phyloP scores from a whole-genome alignment of 2,888 invertebrate species.

The Lamproptera curius region DNA sequence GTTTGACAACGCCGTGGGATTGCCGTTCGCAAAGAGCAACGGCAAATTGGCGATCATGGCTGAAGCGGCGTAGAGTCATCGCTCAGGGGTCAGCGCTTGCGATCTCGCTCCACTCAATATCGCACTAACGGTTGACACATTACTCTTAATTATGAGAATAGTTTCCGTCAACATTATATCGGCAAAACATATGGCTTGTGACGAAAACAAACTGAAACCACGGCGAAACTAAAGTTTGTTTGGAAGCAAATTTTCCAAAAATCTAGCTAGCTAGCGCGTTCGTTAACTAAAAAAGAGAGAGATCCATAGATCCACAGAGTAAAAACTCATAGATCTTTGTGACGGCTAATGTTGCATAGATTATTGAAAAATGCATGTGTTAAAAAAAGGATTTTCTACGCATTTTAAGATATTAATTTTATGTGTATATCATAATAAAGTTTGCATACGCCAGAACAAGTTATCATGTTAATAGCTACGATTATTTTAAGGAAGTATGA shows the following conservation, averaged over 20 bases:
- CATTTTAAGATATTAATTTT: too few species aligned
- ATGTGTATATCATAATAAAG: too few species aligned
- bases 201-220: slow-evolving; percentile 27
- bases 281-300: slow-evolving; percentile 60
- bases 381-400: too few species aligned
- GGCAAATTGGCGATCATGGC: slow-evolving; percentile 86
- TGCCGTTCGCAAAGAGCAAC: slow-evolving; percentile 83
- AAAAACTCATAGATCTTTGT: slow-evolving; percentile 23
- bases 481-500: too few species aligned
- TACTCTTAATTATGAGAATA: slow-evolving; percentile 42
- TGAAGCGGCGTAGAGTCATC: slow-evolving; percentile 66
- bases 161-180: slow-evolving; percentile 33
- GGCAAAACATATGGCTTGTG: slow-evolving; percentile 37
- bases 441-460: too few species aligned
- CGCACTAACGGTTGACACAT: slow-evolving; percentile 55
- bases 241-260: slow-evolving; percentile 42
- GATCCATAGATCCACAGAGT: slow-evolving; percentile 36
- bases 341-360: slow-evolving; percentile 1
- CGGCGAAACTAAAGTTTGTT: slow-evolving; percentile 30
- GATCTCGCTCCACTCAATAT: slow-evolving; percentile 49
- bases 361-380: too few species aligned
- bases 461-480: too few species aligned
- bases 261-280: slow-evolving; percentile 49
- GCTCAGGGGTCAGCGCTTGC: slow-evolving; percentile 60
- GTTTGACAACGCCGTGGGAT: slow-evolving; percentile 82